Base-by-base conservation (phyloP, 2,797 vertebrate genomes). In the Platalea minor region DNA sequence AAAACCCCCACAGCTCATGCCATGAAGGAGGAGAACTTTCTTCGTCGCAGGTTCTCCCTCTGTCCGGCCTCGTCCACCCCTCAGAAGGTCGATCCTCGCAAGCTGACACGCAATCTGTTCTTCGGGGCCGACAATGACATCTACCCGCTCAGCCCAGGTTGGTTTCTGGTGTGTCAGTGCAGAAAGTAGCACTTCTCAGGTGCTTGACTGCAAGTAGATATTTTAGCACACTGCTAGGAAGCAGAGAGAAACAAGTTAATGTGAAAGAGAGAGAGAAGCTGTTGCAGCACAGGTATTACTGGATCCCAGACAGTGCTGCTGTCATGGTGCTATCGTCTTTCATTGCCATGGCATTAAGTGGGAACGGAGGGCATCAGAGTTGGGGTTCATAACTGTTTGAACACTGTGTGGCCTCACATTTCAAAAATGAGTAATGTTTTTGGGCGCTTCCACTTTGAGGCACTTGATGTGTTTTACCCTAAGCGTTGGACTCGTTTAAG, bases 11-110 rank as follows among this genome's bases (percentile, higher is more conserved):
- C 98, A 95, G 91, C 97, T 96, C 98, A 97, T 98, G 98, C 98
- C 98, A 99, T 99, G 99, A 99, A 99, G 98, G 99, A 99, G 97
- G 99, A 99, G 98, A 99, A 98, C 97, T 98, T 99, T 80, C 98
- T 99, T 77, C 98, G 99, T 45, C 98, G 99, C 93, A 99, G 99
- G 97, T 98, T 99, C 97, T 99, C 99, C 26, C 98, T 99, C 94
- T 99, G 98, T 92, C 98, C 99, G 0, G 98, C 98, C 19, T 96
- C 99, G 1, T 98, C 98, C 79, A 98, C 99, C 33, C 99, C 99
- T 13, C 99, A 99, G 95, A 99, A 99, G 96, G 98, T 98, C 2
- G 99, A 99, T 94, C 98, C 99, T 77, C 98, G 98, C 88, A 96
- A 98, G 85, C 97, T 99, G 79, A 98, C 98, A 2, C 98, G 99